Evolutionary conservation across 2,888 invertebrate species (phyloP), one percentile per base, ranked within the genome.

Genomic region (Limnephilus marmoratus): DNA sequence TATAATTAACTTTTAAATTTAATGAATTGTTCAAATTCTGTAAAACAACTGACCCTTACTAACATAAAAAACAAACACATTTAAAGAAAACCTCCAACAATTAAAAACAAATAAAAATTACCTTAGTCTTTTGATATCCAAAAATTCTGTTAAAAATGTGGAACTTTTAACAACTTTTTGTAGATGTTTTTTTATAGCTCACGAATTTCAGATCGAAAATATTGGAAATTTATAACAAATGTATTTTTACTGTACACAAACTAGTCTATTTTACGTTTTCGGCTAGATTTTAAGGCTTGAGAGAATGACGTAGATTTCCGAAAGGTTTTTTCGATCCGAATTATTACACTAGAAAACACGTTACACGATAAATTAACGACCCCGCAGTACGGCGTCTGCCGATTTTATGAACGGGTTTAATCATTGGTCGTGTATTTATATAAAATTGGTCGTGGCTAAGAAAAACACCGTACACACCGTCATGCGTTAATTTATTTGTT

Each of bases 331-430:
- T 18, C 86, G 86, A 86, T 41, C 41, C 11, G 41, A 13, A 37
- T 13, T 34, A 15, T 18, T 15, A 34, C 29, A 24, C 2, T 24
- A 0, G 18, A 7, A 3, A 37, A 29, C 31, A 53, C 87, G 87
- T 41, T 49, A 3, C 85, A 85, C 85, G 24, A 41, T 7, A 85
- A 2, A 24, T 18, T 18, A 13, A 87, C 88, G 88, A 81, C 88
- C 41, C 34, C 11, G 37, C 88, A 24, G 68, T 41, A 11, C 80
- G 88, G 80, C 88, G 88, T 37, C 37, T 80, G 37, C 37, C 88
- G 80, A 49, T 89, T 89, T 89, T 80, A 41, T 89, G 88, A 89
- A 80, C 68, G 88, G 11, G 37, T 80, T 89, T 89, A 89, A 89
- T 89, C 37, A 41, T 89, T 24, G 24, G 81, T 80, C n/a, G 81